Conservation (phyloP, 2,113 vertebrate genomes). For the Erinaceus europaeus region DNA sequence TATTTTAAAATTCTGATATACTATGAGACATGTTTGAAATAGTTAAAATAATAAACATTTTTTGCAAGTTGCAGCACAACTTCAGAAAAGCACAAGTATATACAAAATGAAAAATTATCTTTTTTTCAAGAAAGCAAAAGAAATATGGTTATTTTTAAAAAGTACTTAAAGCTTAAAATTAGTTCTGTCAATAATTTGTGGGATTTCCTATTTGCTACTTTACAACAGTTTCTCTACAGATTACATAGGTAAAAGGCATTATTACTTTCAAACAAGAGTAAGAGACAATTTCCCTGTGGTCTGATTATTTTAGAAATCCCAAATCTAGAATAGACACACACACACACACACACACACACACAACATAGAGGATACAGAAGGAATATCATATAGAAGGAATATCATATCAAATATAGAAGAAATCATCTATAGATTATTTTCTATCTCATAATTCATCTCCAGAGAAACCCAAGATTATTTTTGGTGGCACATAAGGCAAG, state of each 20-base stretch:
- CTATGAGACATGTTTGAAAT: not conserved
- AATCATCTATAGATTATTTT: not conserved
- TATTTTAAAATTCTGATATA: too few relatives aligned
- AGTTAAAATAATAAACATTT: not conserved
- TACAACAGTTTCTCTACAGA: not conserved
- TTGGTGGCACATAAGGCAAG: conserved; percentile 14
- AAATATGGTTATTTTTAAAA: not conserved
- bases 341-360: too few relatives aligned
- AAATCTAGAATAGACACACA: too few relatives aligned
- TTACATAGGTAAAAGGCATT: not conserved
- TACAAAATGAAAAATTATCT: not conserved
- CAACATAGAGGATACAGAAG: too few relatives aligned
- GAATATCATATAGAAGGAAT: too few relatives aligned
- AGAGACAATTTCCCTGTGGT: conserved; percentile 16
- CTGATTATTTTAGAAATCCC: conserved; percentile 47
- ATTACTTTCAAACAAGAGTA: conserved; percentile 12
- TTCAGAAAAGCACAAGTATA: not conserved
- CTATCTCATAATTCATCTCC: conserved; percentile 42
- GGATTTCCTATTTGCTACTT: not conserved
- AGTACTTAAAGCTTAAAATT: not conserved
- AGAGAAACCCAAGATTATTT: conserved; percentile 35
- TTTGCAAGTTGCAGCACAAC: not conserved
- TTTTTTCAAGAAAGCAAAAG: conserved; percentile 34
- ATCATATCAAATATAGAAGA: too few relatives aligned
- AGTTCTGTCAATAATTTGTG: not conserved